Evolutionary conservation across 2,888 invertebrate species (phyloP), one percentile per base, ranked within the genome.

Genomic region (Epistrophe grossulariae): DNA sequence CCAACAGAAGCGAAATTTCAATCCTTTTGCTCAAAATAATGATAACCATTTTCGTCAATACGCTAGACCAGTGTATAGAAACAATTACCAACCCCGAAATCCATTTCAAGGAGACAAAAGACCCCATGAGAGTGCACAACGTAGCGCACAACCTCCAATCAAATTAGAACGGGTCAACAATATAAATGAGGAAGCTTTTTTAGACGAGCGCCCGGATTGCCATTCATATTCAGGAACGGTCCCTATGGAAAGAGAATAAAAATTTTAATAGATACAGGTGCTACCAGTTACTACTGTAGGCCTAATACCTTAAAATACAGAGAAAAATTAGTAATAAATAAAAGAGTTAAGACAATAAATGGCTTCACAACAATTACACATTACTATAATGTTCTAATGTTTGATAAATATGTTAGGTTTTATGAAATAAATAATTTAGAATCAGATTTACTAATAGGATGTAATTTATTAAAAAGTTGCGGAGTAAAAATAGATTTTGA

Each of bases 381-480:
- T n/a, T 55, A 8, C 3, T 66, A 66, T 31, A 17, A 66, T 17
- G 45, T 66, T 0, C 9, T 15, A 7, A 68, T 68, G 0, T 68
- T 68, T 15, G 68, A 35, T 11, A 50, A n/a, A 68, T 17, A 17
- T 5, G 38, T 48, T 7, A 48, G 50, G 19, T 68, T 68, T 35
- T 68, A 68, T 68, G 68, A 68, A 43, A 19, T 68, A 17, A 13
- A 52, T 10, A 50, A 50, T 17, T 15, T 48, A 68, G 50, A 68
- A 0, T 9, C 50, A 68, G 50, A 68, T 35, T 52, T 28, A 17
- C 6, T 68, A 11, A 68, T 50, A 50, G 50, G 50, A 2, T 48
- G 13, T 15, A 68, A 68, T 17, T 13, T 66, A 13, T n/a, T 66
- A 17, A 68, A 68, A 19, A 17, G 0, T 19, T 2, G 5, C 4